phyloP scores from a whole-genome alignment of 2,113 vertebrate genomes.

The Chelonoidis abingdonii region DNA sequence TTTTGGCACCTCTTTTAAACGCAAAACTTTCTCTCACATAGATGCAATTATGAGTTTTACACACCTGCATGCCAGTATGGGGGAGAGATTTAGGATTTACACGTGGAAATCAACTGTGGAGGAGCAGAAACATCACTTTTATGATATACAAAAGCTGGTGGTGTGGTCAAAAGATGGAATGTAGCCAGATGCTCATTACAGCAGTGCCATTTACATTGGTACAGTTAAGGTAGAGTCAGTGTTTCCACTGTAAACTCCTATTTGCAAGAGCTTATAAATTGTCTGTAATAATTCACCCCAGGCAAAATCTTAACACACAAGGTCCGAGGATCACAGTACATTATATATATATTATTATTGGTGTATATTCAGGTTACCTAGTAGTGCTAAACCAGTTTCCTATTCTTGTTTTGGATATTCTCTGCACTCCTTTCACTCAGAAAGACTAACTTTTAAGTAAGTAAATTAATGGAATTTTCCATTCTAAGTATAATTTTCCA shows the following conservation, averaged over 20 bases:
- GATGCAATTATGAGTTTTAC: neutral
- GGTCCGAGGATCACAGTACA: conserved; percentile 67
- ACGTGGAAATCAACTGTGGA: conserved; percentile 70
- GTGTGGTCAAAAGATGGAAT: conserved; percentile 75
- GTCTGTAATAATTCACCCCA: conserved; percentile 69
- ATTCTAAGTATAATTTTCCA: conserved; percentile 69
- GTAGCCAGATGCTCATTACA: conserved; percentile 75
- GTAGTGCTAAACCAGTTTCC: conserved; percentile 69
- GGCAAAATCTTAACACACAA: conserved; percentile 64
- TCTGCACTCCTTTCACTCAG: conserved; percentile 46
- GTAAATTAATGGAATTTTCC: conserved; percentile 68
- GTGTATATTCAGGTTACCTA: conserved; percentile 55
- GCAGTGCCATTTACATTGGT: conserved; percentile 73
- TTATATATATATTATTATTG: conserved; percentile 66
- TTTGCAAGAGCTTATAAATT: conserved; percentile 74
- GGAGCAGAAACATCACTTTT: conserved; percentile 57
- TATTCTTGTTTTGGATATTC: conserved; percentile 63
- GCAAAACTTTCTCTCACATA: neutral
- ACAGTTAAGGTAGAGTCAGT: conserved; percentile 76
- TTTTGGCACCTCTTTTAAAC: neutral
- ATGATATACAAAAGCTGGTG: conserved; percentile 66
- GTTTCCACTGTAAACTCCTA: conserved; percentile 76
- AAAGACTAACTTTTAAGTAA: conserved; percentile 61
- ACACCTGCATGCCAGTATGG: neutral
- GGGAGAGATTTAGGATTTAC: conserved; percentile 10